A percentile compares a stretch with the other conserved stretches of the same genome.
Conservation (phyloP, 2,797 vertebrate genomes). For the Brachymystax lenok region DNA sequence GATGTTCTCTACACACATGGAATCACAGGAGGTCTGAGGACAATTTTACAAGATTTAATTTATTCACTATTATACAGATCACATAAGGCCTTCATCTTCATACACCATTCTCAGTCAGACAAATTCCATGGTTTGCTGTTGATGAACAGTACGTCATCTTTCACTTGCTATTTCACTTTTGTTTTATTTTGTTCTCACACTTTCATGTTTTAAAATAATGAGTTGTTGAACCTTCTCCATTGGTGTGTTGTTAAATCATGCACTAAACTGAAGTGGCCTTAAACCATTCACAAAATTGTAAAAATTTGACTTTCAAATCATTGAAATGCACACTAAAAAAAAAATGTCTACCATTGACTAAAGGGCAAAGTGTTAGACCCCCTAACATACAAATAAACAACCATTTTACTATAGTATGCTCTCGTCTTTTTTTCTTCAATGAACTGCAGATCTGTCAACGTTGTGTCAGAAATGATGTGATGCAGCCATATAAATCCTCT, state of each 20-base stretch:
- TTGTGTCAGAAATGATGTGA: constrained; percentile 61
- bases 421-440: constrained; percentile 55
- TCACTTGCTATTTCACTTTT: constrained; percentile 61
- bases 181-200: constrained; percentile 66
- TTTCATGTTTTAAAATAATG: constrained; percentile 74
- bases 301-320: constrained; percentile 74
- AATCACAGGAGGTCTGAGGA: constrained; percentile 45
- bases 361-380: constrained; percentile 70
- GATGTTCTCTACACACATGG: neutral
- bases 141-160: constrained; percentile 70
- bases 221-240: constrained; percentile 62
- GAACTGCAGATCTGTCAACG: constrained; percentile 69
- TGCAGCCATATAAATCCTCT: constrained; percentile 58
- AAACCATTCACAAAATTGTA: constrained; percentile 81
- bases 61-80: constrained; percentile 96
- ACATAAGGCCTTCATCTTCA: constrained; percentile 91
- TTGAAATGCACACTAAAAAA: constrained; percentile 85
- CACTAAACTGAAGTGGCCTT: constrained; percentile 83
- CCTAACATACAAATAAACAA: constrained; percentile 82
- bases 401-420: constrained; percentile 73
- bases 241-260: constrained; percentile 79
- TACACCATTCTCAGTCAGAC: constrained; percentile 88
- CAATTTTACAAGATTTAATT: constrained; percentile 90
- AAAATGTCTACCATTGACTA: constrained; percentile 84
- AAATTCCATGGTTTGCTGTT: constrained; percentile 83